Evolutionary conservation across 1,140 invertebrate genomes (phyloP), one percentile per base, ranked within the genome.

Genomic region (Zaprionus tsacasi): DNA sequence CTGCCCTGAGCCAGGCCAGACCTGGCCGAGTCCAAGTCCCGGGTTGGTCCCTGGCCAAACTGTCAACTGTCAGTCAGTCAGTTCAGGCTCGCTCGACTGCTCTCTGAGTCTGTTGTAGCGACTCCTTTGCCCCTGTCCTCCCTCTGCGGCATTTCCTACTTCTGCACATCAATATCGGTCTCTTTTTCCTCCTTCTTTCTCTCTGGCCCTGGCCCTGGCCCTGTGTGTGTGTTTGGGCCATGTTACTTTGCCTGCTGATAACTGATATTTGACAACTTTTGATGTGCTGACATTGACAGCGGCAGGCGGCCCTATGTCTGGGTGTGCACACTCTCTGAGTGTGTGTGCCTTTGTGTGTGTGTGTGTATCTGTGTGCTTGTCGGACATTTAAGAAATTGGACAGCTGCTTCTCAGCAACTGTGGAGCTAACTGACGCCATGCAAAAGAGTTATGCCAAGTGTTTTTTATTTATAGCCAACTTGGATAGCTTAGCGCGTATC

Each of bases 211-310:
- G n/a, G n/a, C n/a, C n/a, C n/a, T 70, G 3, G 15, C 33, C 38
- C 15, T 45, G 59, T 72, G 15, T 66, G 72, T 78, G 63, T 83
- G 81, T 69, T 83, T 81, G 75, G 70, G 72, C 70, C 81, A 78
- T 88, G 85, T 89, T 85, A 54, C 86, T 81, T 82, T 71, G 78
- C 78, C 78, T 79, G 78, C 85, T 88, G 85, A 88, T 89, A 88
- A 88, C 85, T 88, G 85, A 88, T 88, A 88, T 88, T 88, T 88
- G 85, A 88, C 85, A 88, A 88, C 85, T 89, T 88, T 88, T 88
- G 85, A 88, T 79, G 78, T 79, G 79, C 85, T 88, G 82, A 87
- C 83, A 78, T 88, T 85, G 85, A 85, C 81, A 78, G 78, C 79
- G 72, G 65, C 76, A 72, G 74, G 68, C 77, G 69, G 69, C 76